A percentile compares a stretch with the other conserved stretches of the same genome.
phyloP scores from a whole-genome alignment of 2,113 vertebrate genomes.

The Nyctereutes procyonoides region DNA sequence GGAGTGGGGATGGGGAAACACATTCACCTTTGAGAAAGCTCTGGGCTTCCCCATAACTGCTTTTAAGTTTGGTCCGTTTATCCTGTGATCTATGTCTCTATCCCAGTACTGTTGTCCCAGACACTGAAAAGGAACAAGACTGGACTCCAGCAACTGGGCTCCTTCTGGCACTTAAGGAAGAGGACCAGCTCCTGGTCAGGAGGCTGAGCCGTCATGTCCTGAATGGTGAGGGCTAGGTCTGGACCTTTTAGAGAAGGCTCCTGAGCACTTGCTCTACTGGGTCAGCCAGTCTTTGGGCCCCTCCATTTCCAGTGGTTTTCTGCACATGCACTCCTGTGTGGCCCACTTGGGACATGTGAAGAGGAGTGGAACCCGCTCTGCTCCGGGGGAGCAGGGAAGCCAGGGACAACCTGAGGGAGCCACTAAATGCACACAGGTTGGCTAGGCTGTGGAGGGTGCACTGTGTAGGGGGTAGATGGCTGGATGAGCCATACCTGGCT shows the following conservation, averaged over 20 bases:
- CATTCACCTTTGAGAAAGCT: not conserved
- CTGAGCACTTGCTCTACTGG: not conserved
- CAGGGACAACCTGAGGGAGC: not conserved
- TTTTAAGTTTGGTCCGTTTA: not conserved
- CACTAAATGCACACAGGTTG: not conserved
- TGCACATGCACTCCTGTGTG: not conserved
- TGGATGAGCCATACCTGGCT: not conserved
- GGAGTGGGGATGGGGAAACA: not conserved
- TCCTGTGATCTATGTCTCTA: not conserved
- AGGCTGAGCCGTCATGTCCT: slow-evolving; percentile 86
- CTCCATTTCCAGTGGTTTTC: not conserved
- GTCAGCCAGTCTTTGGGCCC: not conserved
- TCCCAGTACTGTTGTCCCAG: slow-evolving; percentile 67
- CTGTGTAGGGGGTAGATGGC: not conserved
- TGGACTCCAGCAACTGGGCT: slow-evolving; percentile 45
- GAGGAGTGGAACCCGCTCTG: not conserved
- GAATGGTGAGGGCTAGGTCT: slow-evolving; percentile 82
- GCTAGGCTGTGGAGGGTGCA: not conserved
- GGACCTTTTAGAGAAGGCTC: not conserved
- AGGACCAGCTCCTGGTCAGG: slow-evolving; percentile 82
- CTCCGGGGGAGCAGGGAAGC: not conserved
- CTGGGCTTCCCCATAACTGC: not conserved
- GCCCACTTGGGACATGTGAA: not conserved
- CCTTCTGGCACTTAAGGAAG: slow-evolving; percentile 13
- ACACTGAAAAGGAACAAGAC: slow-evolving; percentile 58